These are phyloP conservation scores for Dione juno DNA, from an alignment of 2,888 invertebrate species.

Conservation along the genomic window DNA sequence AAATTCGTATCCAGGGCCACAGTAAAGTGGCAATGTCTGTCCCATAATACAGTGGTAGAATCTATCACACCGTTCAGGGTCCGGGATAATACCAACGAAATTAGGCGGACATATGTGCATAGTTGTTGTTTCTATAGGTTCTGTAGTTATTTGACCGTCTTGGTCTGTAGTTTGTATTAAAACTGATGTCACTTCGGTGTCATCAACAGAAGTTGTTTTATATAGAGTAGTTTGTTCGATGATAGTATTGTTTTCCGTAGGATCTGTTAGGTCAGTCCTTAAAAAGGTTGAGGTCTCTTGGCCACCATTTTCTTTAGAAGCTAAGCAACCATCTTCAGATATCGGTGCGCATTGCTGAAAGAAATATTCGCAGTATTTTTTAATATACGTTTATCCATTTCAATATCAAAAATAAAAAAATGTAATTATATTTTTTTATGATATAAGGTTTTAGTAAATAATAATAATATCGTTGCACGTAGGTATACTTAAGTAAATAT, in stretches of 20 bases:
- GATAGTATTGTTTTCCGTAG: conserved; percentile 10
- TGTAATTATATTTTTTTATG: no score
- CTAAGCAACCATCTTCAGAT: conserved; percentile 40
- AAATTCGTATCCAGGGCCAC: conserved; percentile 42
- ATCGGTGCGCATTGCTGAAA: conserved; percentile 42
- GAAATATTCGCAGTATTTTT: background rate
- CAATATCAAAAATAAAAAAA: no score
- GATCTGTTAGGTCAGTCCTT: conserved; percentile 18
- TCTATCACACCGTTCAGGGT: conserved; percentile 46
- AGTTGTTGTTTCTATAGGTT: conserved; percentile 35
- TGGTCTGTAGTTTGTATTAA: conserved; percentile 32
- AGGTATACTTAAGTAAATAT: no score
- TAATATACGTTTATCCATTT: background rate
- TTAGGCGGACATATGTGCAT: conserved; percentile 45
- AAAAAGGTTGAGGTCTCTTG: conserved; percentile 17
- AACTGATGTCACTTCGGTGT: conserved; percentile 41
- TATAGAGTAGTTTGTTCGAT: conserved; percentile 4
- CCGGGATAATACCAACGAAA: conserved; percentile 44
- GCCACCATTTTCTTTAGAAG: conserved; percentile 1
- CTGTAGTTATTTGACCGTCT: conserved; percentile 34
- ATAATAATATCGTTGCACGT: no score
- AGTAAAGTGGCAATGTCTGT: conserved; percentile 41
- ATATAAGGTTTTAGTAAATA: no score
- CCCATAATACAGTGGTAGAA: conserved; percentile 47
- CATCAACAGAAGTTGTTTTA: conserved; percentile 20